A percentile compares a stretch with the other conserved stretches of the same genome.
Conservation (phyloP, 2,888 invertebrate genomes). For the Sesia apiformis region DNA sequence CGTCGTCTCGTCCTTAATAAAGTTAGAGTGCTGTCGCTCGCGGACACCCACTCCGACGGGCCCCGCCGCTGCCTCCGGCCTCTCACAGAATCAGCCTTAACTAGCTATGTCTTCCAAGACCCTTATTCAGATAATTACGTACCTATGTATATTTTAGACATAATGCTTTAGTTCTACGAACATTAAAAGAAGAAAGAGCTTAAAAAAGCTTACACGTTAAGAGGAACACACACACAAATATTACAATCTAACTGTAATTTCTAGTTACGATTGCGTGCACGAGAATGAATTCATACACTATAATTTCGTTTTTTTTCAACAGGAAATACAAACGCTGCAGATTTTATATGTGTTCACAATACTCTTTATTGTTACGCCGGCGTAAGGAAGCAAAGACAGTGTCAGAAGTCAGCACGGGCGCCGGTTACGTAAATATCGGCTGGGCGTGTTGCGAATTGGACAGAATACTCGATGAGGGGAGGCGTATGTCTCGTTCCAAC, state of each 20-base stretch:
- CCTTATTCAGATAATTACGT: not conserved
- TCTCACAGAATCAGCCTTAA: constrained; percentile 40
- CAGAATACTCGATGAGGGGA: constrained; percentile 67
- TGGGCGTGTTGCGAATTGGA: constrained; percentile 67
- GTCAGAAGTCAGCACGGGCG: constrained; percentile 60
- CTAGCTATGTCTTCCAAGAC: constrained; percentile 34
- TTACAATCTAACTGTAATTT: too few species aligned
- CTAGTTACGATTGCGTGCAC: too few species aligned
- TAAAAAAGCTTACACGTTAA: too few species aligned
- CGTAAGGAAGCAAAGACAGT: constrained; percentile 37
- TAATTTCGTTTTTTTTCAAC: not conserved
- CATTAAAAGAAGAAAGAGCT: too few species aligned
- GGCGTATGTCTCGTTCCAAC: constrained; percentile 49
- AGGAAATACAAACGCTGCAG: not conserved
- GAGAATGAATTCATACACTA: not conserved
- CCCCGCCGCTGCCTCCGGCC: constrained; percentile 22
- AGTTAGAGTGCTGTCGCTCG: constrained; percentile 58
- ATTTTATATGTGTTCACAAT: constrained; percentile 8
- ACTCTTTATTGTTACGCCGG: constrained; percentile 22
- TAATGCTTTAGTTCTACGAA: too few species aligned
- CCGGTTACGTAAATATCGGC: constrained; percentile 68
- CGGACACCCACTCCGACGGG: constrained; percentile 33
- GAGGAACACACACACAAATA: too few species aligned
- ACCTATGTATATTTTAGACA: too few species aligned
- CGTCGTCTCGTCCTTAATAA: constrained; percentile 60